Evolutionary conservation across 2,113 vertebrate genomes (phyloP), one percentile per base, ranked within the genome.

Genomic region (Synodontis membranacea): DNA sequence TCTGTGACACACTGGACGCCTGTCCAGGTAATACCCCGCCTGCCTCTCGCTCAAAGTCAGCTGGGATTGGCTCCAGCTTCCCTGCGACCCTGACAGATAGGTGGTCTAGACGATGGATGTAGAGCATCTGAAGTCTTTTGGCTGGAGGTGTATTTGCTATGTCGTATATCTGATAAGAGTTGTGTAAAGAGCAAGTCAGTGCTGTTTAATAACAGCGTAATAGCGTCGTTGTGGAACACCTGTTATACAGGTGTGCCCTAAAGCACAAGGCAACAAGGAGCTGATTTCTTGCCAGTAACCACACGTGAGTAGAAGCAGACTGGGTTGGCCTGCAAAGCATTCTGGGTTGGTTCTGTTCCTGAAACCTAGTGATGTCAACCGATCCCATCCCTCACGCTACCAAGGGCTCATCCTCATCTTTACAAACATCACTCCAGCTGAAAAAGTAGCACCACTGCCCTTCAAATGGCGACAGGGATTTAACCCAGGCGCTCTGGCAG

Each of bases 381-480:
- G 46, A 78, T 78, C 19, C 17, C 44, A 50, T 78, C 21, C 48
- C 14, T 52, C 48, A 79, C 9, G 9, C 25, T 34, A 52, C 48
- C 50, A 79, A 79, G 76, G 76, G 76, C 76, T 79, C 76, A 79
- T 79, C 28, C n/a, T 21, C 48, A 78, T 78, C 15, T 48, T 15
- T n/a, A 46, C 9, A n/a, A 31, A 74, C 39, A 5, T 44, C 19
- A 34, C 5, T 7, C 15, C 31, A 75, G 72, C 72, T 75, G 42
- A 75, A 15, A 28, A 74, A 75, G 72, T 50, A 76, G 28, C 9
- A 14, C 12, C 46, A 50, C 46, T 76, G 74, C 44, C 44, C 2
- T 48, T 15, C 25, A 76, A 17, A 76, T 25, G 6, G 74, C 44
- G 0, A 17, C 23, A 75, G 72, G 23, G n/a, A n/a, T n/a, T n/a